Evolutionary conservation across 2,888 invertebrate species (phyloP).

Genomic region (Pharmacophagus antenor): DNA sequence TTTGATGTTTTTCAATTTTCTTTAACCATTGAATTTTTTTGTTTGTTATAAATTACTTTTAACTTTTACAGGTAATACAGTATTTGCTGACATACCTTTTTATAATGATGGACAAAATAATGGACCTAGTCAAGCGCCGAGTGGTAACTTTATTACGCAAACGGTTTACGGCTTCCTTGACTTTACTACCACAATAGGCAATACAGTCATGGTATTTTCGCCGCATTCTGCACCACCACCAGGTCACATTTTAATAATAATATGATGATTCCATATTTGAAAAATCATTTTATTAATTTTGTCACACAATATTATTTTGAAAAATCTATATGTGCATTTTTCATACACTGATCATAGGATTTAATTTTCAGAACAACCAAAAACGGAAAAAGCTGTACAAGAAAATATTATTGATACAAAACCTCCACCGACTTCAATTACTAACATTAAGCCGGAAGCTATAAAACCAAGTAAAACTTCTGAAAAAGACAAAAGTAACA

Average conservation of each 20-base stretch:
- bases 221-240: conserved; percentile 90
- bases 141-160: conserved; percentile 84
- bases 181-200: conserved; percentile 96
- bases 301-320: not conserved
- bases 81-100: conserved; percentile 47
- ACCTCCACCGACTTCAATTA: conserved; percentile 64
- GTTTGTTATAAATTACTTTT: not conserved
- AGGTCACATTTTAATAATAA: conserved; percentile 69
- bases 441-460: conserved; percentile 64
- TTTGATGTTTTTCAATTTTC: not conserved
- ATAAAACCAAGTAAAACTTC: conserved; percentile 72
- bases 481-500: conserved; percentile 64
- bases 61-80: conserved; percentile 39
- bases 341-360: conserved; percentile 17
- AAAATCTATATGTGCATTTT: not conserved
- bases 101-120: conserved; percentile 44
- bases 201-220: conserved; percentile 96
- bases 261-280: not conserved
- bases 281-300: not conserved
- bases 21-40: not conserved
- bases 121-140: conserved; percentile 39
- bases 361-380: conserved; percentile 64
- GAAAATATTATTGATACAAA: conserved; percentile 76
- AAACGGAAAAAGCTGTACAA: conserved; percentile 66
- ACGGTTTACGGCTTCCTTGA: conserved; percentile 96